A percentile compares a stretch with the other conserved stretches of the same genome.
Evolutionary conservation across 2,888 invertebrate genomes (phyloP).

Genomic region (Aleiodes leptofemur): DNA sequence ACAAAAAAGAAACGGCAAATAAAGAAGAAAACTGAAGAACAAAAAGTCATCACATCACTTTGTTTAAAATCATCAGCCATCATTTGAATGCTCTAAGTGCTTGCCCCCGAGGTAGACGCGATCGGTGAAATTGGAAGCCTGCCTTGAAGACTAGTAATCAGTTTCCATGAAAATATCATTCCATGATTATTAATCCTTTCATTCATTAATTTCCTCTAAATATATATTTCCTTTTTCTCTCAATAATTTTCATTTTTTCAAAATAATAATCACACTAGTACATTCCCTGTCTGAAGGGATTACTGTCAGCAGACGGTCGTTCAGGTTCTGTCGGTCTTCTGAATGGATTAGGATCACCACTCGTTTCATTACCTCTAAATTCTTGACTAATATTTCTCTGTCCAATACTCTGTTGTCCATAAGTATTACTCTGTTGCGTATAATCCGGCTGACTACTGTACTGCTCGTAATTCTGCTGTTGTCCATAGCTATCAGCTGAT

Average conservation of each 20-base stretch:
- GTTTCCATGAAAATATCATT: constrained; percentile 47
- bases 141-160: constrained; percentile 68
- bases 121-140: constrained; percentile 69
- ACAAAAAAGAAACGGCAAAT: not conserved
- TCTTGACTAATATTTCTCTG: constrained; percentile 49
- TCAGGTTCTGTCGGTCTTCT: constrained; percentile 76
- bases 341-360: constrained; percentile 74
- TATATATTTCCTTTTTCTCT: too few relatives aligned
- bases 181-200: constrained; percentile 43
- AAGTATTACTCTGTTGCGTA: not conserved
- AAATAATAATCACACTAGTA: constrained; percentile 58
- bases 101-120: constrained; percentile 40
- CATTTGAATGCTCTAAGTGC: constrained; percentile 8
- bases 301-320: constrained; percentile 79
- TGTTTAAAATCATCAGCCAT: constrained; percentile 34
- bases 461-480: constrained; percentile 73
- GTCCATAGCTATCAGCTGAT: constrained; percentile 62
- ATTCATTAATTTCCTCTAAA: constrained; percentile 24
- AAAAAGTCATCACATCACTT: constrained; percentile 27
- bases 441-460: constrained; percentile 64
- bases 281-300: constrained; percentile 91
- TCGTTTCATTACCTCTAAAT: constrained; percentile 53
- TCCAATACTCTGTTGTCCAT: constrained; percentile 27
- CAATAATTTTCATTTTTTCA: constrained; percentile 11
- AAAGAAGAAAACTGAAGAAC: not conserved